A percentile compares a stretch with the other conserved stretches of the same genome.
These are phyloP conservation scores for Babyrousa celebensis DNA, from an alignment of 2,797 vertebrate genomes.

Conservation along the genomic window DNA sequence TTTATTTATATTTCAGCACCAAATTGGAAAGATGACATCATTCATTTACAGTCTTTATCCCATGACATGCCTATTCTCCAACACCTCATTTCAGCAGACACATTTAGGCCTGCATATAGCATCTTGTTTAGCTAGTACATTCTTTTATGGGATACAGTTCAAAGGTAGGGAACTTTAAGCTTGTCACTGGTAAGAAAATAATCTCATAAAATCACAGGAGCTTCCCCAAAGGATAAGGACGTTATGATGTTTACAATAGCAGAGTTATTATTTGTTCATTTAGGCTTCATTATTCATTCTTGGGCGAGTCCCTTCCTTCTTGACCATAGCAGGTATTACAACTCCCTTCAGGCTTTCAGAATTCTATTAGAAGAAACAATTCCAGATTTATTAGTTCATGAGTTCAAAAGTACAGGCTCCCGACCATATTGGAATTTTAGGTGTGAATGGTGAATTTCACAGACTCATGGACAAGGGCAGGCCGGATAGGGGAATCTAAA, in stretches of 20 bases:
- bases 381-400: conserved; percentile 78
- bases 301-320: conserved; percentile 71
- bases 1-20: conserved; percentile 93
- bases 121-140: conserved; percentile 92
- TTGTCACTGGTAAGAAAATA: conserved; percentile 91
- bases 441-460: conserved; percentile 62
- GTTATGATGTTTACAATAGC: conserved; percentile 87
- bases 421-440: conserved; percentile 68
- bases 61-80: conserved; percentile 90
- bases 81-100: conserved; percentile 93
- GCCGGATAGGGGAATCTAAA: not conserved
- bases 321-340: conserved; percentile 34
- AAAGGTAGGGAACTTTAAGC: conserved; percentile 91
- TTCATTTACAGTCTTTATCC: conserved; percentile 93
- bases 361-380: conserved; percentile 77
- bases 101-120: conserved; percentile 91
- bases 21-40: conserved; percentile 93
- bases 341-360: conserved; percentile 66
- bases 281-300: conserved; percentile 82
- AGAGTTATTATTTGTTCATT: conserved; percentile 88
- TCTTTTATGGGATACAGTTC: conserved; percentile 91
- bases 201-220: conserved; percentile 90
- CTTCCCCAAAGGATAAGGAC: conserved; percentile 88
- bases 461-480: not conserved
- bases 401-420: conserved; percentile 76